These are phyloP conservation scores for Athripsodes cinereus DNA, from an alignment of 2,888 invertebrate genomes.

Conservation along the genomic window DNA sequence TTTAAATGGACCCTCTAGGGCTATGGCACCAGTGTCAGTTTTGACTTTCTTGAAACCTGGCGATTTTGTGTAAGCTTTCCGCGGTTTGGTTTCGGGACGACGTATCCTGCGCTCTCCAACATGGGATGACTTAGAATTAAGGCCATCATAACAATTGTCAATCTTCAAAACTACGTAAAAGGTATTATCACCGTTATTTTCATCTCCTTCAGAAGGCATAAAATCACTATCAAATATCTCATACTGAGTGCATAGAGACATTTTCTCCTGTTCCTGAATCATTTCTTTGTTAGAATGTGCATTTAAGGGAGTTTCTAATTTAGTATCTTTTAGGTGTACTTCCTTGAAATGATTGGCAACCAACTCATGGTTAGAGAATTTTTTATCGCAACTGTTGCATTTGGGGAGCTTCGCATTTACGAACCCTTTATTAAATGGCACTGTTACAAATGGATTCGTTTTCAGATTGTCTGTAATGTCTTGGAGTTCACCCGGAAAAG, in stretches of 20 bases:
- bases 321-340: not conserved
- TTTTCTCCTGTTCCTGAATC: too few relatives aligned
- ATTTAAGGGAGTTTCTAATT: not conserved
- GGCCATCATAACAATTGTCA: not conserved
- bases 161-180: not conserved
- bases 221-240: not conserved
- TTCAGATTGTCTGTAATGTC: not conserved
- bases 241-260: not conserved
- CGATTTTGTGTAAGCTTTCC: constrained; percentile 21
- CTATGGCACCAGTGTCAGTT: not conserved
- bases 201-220: not conserved
- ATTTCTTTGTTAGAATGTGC: not conserved
- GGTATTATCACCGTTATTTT: not conserved
- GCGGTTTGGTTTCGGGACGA: constrained; percentile 20
- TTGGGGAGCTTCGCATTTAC: not conserved
- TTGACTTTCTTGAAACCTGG: not conserved
- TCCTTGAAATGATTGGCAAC: not conserved
- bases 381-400: not conserved
- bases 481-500: not conserved
- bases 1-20: constrained; percentile 39
- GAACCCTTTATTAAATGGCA: not conserved
- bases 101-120: not conserved
- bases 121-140: not conserved
- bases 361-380: not conserved
- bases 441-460: not conserved